Conservation (phyloP, 2,113 vertebrate species). For the Struthidea cinerea region DNA sequence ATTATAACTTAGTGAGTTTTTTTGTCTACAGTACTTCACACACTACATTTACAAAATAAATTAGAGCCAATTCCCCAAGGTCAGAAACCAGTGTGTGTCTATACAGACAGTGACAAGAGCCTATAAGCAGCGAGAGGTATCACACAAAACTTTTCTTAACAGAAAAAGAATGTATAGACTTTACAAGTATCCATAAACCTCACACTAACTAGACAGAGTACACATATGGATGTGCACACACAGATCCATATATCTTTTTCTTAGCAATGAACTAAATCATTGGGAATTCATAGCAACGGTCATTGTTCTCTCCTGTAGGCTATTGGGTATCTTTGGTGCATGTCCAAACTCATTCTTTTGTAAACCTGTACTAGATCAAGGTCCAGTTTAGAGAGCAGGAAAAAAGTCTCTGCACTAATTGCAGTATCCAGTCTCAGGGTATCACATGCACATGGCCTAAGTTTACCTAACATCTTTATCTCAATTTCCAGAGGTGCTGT, state of each 20-base stretch:
- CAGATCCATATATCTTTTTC: background rate
- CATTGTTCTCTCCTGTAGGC: background rate
- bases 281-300: background rate
- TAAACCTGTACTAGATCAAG: background rate
- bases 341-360: background rate
- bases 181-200: background rate
- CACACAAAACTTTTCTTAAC: background rate
- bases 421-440: background rate
- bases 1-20: fast-evolving
- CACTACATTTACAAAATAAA: background rate
- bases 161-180: background rate
- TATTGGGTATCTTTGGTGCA: background rate
- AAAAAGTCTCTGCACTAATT: background rate
- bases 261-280: background rate
- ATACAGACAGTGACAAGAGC: background rate
- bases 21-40: background rate
- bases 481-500: background rate
- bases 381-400: background rate
- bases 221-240: background rate
- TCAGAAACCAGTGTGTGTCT: background rate
- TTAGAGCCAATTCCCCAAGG: background rate
- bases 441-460: background rate
- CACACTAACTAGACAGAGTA: background rate
- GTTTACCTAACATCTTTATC: background rate
- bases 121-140: background rate